Percentiles rank a stretch among this genome's conserved stretches.
Evolutionary conservation across 2,888 invertebrate species (phyloP).

Genomic region (Congeria kusceri): DNA sequence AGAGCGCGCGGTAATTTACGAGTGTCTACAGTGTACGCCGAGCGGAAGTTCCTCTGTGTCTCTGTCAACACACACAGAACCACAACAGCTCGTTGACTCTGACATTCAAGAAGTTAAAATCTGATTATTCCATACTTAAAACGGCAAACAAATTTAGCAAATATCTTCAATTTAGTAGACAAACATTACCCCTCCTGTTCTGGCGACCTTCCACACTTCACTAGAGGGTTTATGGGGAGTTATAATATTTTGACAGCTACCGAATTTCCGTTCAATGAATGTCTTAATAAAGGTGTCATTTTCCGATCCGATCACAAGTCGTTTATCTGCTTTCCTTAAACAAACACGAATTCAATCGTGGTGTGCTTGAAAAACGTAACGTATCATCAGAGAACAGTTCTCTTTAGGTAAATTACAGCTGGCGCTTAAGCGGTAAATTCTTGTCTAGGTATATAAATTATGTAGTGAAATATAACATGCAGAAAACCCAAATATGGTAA

Average conservation of each 20-base stretch:
- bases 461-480: no score
- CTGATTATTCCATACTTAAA: constrained; percentile 10
- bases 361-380: no score
- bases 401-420: no score
- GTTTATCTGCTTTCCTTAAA: no score
- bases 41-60: background rate
- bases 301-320: no score
- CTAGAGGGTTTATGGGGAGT: background rate
- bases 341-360: no score
- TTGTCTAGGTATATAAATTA: no score
- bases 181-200: background rate
- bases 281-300: constrained; percentile 5
- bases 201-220: constrained; percentile 4
- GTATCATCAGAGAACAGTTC: no score
- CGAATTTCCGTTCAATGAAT: background rate
- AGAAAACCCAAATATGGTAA: no score
- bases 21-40: background rate
- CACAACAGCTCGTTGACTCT: background rate
- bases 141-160: constrained; percentile 5
- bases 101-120: background rate
- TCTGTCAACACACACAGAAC: constrained; percentile 1
- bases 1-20: no score
- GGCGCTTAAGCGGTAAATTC: no score
- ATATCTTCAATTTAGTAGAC: constrained; percentile 5
- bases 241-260: constrained; percentile 2